phyloP scores from a whole-genome alignment of 2,888 invertebrate species.

The Mesochorus sp. region DNA sequence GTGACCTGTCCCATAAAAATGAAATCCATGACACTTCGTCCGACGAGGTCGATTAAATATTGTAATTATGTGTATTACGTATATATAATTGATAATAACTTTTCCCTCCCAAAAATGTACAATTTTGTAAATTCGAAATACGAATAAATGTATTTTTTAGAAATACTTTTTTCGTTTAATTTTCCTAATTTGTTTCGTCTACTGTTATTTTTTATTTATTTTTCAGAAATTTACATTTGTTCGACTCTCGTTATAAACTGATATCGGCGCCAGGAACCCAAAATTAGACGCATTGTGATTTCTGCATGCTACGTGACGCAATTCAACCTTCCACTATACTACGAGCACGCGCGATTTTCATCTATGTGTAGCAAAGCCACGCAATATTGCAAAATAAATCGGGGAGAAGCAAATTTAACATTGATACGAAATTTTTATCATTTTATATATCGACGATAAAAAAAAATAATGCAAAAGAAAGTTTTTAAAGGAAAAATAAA shows the following conservation, averaged over 20 bases:
- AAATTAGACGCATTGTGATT: constrained; percentile 53
- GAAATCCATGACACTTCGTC: too few relatives aligned
- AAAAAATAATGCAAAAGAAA: too few relatives aligned
- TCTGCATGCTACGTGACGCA: constrained; percentile 42
- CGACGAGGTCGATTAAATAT: constrained; percentile 17
- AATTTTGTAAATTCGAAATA: constrained; percentile 63
- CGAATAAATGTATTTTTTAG: constrained; percentile 61
- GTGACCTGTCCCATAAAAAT: too few relatives aligned
- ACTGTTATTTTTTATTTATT: not conserved
- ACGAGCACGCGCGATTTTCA: constrained; percentile 1
- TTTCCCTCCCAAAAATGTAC: constrained; percentile 42
- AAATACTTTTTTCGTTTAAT: not conserved
- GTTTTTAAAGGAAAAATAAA: too few relatives aligned
- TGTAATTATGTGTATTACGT: constrained; percentile 13
- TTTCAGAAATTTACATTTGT: not conserved
- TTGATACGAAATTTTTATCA: too few relatives aligned
- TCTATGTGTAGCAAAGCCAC: too few relatives aligned
- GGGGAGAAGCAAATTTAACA: too few relatives aligned
- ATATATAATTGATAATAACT: constrained; percentile 27
- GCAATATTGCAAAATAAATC: too few relatives aligned
- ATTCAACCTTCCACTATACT: constrained; percentile 34
- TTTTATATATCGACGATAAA: too few relatives aligned
- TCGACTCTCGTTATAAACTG: not conserved
- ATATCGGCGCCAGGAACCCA: constrained; percentile 25
- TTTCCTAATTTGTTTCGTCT: not conserved